phyloP scores from a whole-genome alignment of 2,797 vertebrate genomes.

The Sebastes iracundus region DNA sequence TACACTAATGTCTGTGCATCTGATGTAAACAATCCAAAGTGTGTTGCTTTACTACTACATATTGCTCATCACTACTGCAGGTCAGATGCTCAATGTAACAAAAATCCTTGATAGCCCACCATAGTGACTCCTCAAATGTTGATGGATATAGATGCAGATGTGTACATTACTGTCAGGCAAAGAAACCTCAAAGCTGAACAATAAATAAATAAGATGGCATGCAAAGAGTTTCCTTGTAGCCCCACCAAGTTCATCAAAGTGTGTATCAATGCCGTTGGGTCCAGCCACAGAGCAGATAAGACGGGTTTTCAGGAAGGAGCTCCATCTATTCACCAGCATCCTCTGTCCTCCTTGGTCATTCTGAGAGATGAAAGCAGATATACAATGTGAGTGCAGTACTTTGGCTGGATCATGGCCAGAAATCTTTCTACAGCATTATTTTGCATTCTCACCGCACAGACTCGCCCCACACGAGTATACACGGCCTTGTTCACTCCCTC shows the following conservation, averaged over 20 bases:
- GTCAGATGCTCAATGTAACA: background rate
- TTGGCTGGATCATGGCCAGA: background rate
- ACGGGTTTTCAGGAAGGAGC: slow-evolving; percentile 93
- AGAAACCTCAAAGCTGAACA: background rate
- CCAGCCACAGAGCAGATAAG: slow-evolving; percentile 94
- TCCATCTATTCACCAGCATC: slow-evolving; percentile 96
- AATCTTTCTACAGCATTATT: background rate
- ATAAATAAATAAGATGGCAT: background rate
- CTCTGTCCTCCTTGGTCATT: slow-evolving; percentile 95
- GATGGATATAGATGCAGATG: background rate
- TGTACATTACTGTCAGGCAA: background rate
- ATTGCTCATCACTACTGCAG: background rate
- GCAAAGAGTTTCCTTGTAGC: background rate
- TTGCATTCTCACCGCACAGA: slow-evolving; percentile 88
- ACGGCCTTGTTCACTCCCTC: slow-evolving; percentile 87
- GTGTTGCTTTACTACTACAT: background rate
- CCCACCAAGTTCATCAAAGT: slow-evolving; percentile 96
- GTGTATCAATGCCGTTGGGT: slow-evolving; percentile 91
- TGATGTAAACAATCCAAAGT: background rate
- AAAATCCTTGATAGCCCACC: background rate
- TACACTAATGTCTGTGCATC: background rate
- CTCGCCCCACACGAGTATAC: slow-evolving; percentile 89
- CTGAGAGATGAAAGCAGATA: slow-evolving; percentile 73
- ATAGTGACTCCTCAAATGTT: background rate
- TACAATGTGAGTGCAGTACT: background rate